Evolutionary conservation across 1,140 invertebrate species (phyloP).

Genomic region (Onthophagus taurus): DNA sequence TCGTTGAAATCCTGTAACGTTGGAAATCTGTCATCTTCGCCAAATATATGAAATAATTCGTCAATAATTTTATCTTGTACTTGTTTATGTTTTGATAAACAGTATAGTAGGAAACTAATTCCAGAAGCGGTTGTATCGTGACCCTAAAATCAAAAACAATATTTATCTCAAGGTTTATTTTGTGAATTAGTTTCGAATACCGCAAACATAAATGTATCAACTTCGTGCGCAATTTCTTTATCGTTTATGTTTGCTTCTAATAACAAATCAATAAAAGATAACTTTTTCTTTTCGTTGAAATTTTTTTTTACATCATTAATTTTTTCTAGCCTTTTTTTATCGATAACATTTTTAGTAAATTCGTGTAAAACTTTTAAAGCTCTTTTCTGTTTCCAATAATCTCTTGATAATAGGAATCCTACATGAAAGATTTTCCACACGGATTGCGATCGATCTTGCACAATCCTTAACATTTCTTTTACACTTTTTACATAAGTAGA

Average conservation of each 20-base stretch:
- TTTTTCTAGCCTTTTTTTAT: background rate
- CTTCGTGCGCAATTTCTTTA: background rate
- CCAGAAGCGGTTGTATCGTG: background rate
- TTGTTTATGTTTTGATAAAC: background rate
- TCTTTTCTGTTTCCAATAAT: background rate
- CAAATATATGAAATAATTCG: conserved; percentile 55
- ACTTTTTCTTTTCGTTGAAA: background rate
- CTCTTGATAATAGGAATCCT: too few relatives aligned
- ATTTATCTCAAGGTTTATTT: background rate
- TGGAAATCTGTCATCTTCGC: conserved; percentile 37
- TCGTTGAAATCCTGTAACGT: conserved; percentile 56
- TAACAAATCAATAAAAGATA: background rate
- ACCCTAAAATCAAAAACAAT: background rate
- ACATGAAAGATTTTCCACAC: too few relatives aligned
- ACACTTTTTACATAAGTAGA: conserved; percentile 61
- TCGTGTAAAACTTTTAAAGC: background rate
- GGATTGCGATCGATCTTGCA: background rate
- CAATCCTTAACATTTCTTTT: background rate
- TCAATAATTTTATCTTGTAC: conserved; percentile 44
- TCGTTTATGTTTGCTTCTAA: background rate
- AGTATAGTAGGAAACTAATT: background rate
- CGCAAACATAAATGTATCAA: background rate
- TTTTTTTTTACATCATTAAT: background rate
- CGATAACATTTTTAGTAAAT: background rate
- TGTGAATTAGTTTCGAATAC: background rate